A percentile compares a stretch with the other conserved stretches of the same genome.
Conservation (phyloP, 2,888 invertebrate genomes). For the Tridacna crocea region DNA sequence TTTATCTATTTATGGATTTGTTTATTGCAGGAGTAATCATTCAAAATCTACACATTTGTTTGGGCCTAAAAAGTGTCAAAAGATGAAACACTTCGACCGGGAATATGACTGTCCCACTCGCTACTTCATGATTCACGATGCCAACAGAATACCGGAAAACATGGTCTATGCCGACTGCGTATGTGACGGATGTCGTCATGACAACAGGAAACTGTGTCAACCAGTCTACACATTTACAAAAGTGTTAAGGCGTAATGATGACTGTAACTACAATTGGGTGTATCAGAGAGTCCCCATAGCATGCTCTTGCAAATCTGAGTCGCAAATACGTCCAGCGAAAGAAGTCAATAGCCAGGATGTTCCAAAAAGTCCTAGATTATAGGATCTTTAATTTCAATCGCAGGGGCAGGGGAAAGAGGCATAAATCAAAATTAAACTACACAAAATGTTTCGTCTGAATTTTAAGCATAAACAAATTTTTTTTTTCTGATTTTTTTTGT, state of each 20-base stretch:
- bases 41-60: conserved; percentile 28
- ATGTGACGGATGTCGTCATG: conserved; percentile 38
- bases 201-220: conserved; percentile 10
- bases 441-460: no score
- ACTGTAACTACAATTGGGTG: conserved; percentile 9
- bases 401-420: no score
- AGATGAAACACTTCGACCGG: background rate
- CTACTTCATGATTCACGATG: conserved; percentile 47
- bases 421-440: no score
- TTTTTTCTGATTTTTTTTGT: no score
- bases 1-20: no score
- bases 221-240: conserved; percentile 31
- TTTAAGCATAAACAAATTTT: no score
- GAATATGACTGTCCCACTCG: conserved; percentile 43
- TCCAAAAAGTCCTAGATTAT: background rate
- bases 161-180: conserved; percentile 44
- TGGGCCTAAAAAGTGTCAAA: conserved; percentile 38
- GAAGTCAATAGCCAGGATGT: background rate
- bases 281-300: conserved; percentile 36
- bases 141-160: conserved; percentile 46
- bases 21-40: background rate
- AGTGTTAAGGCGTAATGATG: conserved; percentile 24
- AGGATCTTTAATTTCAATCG: no score
- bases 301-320: conserved; percentile 28
- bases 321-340: background rate